phyloP scores from a whole-genome alignment of 2,113 vertebrate genomes.

The Melanerpes aurifrons region DNA sequence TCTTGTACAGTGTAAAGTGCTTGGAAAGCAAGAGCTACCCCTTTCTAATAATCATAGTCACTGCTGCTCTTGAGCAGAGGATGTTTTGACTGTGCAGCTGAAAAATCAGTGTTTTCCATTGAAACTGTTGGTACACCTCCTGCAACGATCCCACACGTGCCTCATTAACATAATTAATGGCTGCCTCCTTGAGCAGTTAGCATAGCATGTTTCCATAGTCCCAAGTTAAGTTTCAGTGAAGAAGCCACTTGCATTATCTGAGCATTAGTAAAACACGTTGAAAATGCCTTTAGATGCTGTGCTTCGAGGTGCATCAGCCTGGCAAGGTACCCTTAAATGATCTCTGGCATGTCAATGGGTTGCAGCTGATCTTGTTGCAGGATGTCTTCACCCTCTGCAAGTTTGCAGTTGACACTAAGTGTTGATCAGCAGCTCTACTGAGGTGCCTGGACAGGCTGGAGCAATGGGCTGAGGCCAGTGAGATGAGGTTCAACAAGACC shows the following conservation, averaged over 20 bases:
- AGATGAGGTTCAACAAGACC: too few relatives aligned
- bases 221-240: not conserved
- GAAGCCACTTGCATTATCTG: not conserved
- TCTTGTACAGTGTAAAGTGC: not conserved
- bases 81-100: not conserved
- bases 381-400: not conserved
- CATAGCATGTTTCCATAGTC: not conserved
- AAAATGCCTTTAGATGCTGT: not conserved
- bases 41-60: not conserved
- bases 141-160: not conserved
- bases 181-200: not conserved
- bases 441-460: too few relatives aligned
- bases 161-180: not conserved
- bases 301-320: not conserved
- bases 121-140: not conserved
- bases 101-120: not conserved
- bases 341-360: not conserved
- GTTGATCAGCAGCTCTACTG: too few relatives aligned
- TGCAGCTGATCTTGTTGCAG: not conserved
- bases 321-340: not conserved
- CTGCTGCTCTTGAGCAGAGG: not conserved
- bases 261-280: not conserved
- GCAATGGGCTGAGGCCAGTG: too few relatives aligned
- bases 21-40: not conserved
- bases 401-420: too few relatives aligned